Percentiles rank a stretch among this genome's conserved stretches.
phyloP scores from a whole-genome alignment of 2,113 vertebrate species.

The Mirza zaza region DNA sequence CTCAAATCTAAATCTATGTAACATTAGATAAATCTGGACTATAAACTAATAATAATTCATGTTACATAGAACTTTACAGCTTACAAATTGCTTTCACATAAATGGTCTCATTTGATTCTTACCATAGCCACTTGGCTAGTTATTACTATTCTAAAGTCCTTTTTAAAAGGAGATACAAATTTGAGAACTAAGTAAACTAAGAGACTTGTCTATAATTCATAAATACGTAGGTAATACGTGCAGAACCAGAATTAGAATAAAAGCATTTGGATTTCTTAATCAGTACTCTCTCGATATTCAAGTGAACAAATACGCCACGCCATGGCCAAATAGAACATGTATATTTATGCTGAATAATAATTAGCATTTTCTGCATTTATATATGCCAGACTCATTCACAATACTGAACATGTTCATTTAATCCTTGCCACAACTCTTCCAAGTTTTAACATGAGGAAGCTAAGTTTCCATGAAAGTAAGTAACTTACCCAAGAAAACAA shows the following conservation, averaged over 20 bases:
- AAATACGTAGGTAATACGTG: neutral
- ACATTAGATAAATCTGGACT: neutral
- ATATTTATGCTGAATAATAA: neutral
- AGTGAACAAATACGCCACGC: neutral
- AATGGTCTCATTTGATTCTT: slow-evolving; percentile 14
- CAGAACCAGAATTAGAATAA: neutral
- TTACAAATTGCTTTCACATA: neutral
- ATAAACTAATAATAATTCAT: neutral
- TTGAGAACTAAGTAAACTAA: neutral
- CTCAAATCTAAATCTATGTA: neutral
- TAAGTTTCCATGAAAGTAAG: neutral
- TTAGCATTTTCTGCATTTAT: neutral
- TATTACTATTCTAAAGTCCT: neutral
- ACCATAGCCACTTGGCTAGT: neutral
- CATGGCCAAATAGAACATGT: neutral
- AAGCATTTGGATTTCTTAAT: neutral
- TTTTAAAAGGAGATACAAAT: neutral
- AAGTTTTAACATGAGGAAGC: neutral
- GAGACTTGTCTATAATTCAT: neutral
- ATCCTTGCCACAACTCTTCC: neutral
- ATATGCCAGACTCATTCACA: neutral
- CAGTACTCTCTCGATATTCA: neutral
- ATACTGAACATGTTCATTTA: neutral
- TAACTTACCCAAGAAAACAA: neutral
- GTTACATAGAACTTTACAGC: neutral